These are phyloP conservation scores for Oligia strigilis DNA, from an alignment of 2,888 invertebrate species.

Conservation along the genomic window DNA sequence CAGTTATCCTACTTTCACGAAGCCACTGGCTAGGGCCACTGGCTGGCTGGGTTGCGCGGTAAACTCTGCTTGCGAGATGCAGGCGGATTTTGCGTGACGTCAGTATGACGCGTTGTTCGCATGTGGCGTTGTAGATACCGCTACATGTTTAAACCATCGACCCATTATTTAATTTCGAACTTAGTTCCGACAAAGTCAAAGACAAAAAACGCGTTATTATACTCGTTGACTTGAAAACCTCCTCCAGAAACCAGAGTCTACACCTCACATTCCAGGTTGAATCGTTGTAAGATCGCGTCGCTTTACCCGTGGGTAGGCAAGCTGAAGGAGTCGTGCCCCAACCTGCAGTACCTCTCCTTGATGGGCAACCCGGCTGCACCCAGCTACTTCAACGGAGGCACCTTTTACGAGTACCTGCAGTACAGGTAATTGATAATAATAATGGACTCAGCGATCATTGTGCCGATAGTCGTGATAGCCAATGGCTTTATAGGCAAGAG, in stretches of 20 bases:
- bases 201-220: no score
- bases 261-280: conserved; percentile 86
- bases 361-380: conserved; percentile 97
- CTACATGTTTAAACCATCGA: no score
- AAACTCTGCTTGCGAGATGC: no score
- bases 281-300: conserved; percentile 91
- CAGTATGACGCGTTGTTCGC: no score
- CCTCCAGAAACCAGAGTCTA: neutral
- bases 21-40: neutral
- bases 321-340: conserved; percentile 93
- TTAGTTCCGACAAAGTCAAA: no score
- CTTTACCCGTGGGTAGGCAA: conserved; percentile 94
- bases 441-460: neutral
- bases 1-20: neutral
- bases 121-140: no score
- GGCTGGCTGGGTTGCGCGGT: no score
- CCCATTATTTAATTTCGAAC: no score
- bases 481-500: neutral
- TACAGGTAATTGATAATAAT: conserved; percentile 91
- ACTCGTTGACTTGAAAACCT: neutral
- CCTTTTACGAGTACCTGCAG: conserved; percentile 93
- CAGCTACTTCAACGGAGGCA: conserved; percentile 94
- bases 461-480: neutral
- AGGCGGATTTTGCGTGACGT: no score
- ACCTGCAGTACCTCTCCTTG: conserved; percentile 93